Base-by-base conservation (phyloP, 2,797 vertebrate species). In the Vireo griseus region DNA sequence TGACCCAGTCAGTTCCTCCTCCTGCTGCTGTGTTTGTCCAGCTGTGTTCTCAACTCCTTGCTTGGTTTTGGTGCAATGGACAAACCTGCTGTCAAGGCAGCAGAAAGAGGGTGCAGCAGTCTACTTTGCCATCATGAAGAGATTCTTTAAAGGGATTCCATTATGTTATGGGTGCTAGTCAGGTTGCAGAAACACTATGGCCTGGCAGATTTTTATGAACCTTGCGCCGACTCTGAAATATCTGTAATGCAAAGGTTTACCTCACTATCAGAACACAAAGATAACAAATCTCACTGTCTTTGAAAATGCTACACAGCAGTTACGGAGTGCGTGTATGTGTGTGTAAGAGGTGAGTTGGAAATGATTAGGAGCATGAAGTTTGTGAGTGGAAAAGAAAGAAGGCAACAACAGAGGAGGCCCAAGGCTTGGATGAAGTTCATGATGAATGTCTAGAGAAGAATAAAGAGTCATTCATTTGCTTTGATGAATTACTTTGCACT, bases 21-120 rank as follows among this genome's bases (percentile, higher is more conserved):
- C 66, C 61, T 82, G 66, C 50, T 94, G 37, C 82, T 88, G 48
- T 96, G 93, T 97, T 97, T 96, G 91, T 74, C 62, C 95, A 97
- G 94, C 90, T 95, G 91, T 50, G 85, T 39, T 94, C 75, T 72
- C 62, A 72, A 3, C 21, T 89, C 72, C 62, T 62, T 75, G 39
- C 84, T 73, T 87, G 86, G 57, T 86, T 77, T 89, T 83, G 75
- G 33, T 74, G 68, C 58, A 68, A 45, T 48, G 76, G 35, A 77
- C 45, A 86, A 90, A 83, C 78, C 45, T 83, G 45, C 78, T 83
- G 57, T 89, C 65, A 88, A 74, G 62, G 87, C 44, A 79, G n/a
- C 44, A 79, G 71, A 87, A 89, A n/a, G 55, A 21, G 31, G 25
- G 48, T 68, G 66, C 65, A 86, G 42, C n/a, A 62, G 16, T 42